Evolutionary conservation across 2,113 vertebrate species (phyloP).

Genomic region (Tapirus terrestris): DNA sequence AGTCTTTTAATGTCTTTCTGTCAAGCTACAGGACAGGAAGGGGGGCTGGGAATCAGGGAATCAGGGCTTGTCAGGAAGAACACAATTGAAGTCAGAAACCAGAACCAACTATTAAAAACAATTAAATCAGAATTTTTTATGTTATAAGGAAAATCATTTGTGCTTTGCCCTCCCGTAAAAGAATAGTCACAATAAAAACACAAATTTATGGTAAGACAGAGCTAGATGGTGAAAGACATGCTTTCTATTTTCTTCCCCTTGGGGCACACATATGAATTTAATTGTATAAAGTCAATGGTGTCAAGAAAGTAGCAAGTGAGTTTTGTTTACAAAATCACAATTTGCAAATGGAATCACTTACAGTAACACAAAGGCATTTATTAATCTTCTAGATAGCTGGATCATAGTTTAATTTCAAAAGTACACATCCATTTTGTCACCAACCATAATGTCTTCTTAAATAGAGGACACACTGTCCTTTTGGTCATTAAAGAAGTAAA

Average conservation of each 20-base stretch:
- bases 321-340: conserved; percentile 55
- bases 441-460: not conserved
- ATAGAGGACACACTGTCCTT: not conserved
- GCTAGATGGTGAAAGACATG: not conserved
- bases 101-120: conserved; percentile 62
- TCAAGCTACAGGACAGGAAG: not conserved
- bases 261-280: conserved; percentile 10
- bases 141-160: conserved; percentile 54
- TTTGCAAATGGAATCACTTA: conserved; percentile 43
- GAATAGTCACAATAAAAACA: conserved; percentile 56
- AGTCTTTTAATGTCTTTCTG: conserved; percentile 52
- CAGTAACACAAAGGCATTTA: not conserved
- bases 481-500: conserved; percentile 17
- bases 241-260: not conserved
- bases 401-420: conserved; percentile 15
- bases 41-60: not conserved
- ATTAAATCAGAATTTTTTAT: conserved; percentile 51
- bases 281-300: conserved; percentile 15
- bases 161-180: conserved; percentile 37
- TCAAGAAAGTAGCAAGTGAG: conserved; percentile 20
- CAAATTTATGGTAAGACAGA: conserved; percentile 27
- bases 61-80: conserved; percentile 55
- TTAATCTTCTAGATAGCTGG: conserved; percentile 26
- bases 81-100: conserved; percentile 37
- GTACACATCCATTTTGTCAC: conserved; percentile 1